phyloP scores from a whole-genome alignment of 2,113 vertebrate species.

The Tyrannus savana region DNA sequence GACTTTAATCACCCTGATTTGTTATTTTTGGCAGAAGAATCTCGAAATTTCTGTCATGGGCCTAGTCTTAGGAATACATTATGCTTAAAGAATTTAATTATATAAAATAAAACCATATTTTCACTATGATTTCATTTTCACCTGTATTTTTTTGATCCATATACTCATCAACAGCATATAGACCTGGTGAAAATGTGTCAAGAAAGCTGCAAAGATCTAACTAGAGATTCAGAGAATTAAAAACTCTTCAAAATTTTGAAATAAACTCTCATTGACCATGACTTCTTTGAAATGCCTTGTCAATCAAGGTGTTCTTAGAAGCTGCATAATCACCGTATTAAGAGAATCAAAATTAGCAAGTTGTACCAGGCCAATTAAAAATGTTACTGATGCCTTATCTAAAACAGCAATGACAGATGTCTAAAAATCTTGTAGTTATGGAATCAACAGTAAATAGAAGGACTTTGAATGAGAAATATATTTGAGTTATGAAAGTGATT shows the following conservation, averaged over 20 bases:
- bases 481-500: not conserved
- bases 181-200: not conserved
- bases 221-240: not conserved
- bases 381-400: not conserved
- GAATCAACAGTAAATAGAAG: not conserved
- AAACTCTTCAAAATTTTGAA: not conserved
- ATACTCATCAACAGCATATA: not conserved
- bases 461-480: not conserved
- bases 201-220: not conserved
- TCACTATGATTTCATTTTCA: not conserved
- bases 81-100: not conserved
- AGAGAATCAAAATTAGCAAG: not conserved
- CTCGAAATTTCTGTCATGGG: not conserved
- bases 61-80: not conserved
- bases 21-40: not conserved
- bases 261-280: not conserved
- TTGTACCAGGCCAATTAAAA: not conserved
- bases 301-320: not conserved
- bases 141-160: not conserved
- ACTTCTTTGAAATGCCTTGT: not conserved
- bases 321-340: not conserved
- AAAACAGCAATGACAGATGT: not conserved
- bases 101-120: not conserved
- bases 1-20: not conserved
- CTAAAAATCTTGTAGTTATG: not conserved